phyloP scores from a whole-genome alignment of 2,113 vertebrate species.

The Chitala chitala region DNA sequence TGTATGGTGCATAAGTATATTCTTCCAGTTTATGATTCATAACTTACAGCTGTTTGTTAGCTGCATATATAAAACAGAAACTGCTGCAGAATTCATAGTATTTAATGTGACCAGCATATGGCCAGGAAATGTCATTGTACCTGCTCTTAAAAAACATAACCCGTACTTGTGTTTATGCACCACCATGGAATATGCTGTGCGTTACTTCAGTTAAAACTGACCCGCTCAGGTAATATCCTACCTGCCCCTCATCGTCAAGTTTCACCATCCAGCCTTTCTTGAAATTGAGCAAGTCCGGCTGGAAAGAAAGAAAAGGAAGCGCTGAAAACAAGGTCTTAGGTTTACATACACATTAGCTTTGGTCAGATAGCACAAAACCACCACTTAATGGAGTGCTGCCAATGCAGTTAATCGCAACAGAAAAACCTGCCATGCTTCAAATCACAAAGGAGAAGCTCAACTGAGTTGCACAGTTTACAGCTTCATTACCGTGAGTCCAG shows the following conservation, averaged over 20 bases:
- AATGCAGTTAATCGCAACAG: not conserved
- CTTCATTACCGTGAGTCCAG: not conserved
- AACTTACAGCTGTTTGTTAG: no score
- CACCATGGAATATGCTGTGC: no score
- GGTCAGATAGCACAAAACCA: not conserved
- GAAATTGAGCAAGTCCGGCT: constrained; percentile 74
- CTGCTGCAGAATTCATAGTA: no score
- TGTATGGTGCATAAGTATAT: no score
- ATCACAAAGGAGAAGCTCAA: not conserved
- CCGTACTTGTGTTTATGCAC: no score
- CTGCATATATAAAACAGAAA: no score
- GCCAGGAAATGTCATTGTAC: no score
- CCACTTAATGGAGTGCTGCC: not conserved
- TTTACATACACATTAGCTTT: not conserved
- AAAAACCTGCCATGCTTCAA: not conserved
- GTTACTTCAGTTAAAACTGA: no score
- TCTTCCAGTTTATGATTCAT: no score
- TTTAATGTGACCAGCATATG: no score
- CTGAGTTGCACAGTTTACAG: not conserved
- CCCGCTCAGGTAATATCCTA: constrained; percentile 31
- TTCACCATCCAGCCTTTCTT: constrained; percentile 80
- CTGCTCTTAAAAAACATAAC: no score
- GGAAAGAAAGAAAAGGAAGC: constrained; percentile 16
- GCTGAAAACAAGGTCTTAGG: constrained; percentile 4
- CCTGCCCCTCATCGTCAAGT: constrained; percentile 67